Percentiles rank a stretch among this genome's conserved stretches.
These are phyloP conservation scores for Drosophila varians DNA, from an alignment of 1,140 invertebrate species.

Conservation along the genomic window DNA sequence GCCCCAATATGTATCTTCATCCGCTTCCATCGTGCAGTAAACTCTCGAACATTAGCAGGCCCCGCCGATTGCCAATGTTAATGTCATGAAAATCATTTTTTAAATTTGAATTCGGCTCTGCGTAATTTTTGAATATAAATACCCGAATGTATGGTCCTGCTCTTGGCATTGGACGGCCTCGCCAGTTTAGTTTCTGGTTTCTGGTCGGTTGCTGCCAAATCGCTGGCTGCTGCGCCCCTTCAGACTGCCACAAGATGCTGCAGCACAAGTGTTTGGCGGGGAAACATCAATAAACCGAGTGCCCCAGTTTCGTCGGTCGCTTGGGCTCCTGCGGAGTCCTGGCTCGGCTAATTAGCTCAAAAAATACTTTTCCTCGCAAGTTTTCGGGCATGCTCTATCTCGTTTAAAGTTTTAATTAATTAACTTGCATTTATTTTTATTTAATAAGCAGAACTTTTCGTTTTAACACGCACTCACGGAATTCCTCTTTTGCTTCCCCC, in stretches of 20 bases:
- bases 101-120: constrained; percentile 52
- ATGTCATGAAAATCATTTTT: constrained; percentile 76
- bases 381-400: constrained; percentile 68
- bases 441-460: constrained; percentile 75
- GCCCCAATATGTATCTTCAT: background rate
- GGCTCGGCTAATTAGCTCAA: constrained; percentile 55
- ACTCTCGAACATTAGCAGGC: constrained; percentile 25
- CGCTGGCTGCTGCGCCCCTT: constrained; percentile 23
- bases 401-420: constrained; percentile 75
- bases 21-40: constrained; percentile 55
- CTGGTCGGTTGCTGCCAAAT: constrained; percentile 34
- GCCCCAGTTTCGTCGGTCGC: background rate
- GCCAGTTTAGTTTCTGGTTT: constrained; percentile 33
- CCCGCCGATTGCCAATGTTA: constrained; percentile 68
- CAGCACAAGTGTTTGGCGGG: constrained; percentile 3
- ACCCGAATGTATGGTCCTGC: no score
- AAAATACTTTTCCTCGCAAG: constrained; percentile 13
- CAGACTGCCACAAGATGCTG: background rate
- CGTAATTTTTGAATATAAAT: constrained; percentile 25
- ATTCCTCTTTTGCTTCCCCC: background rate
- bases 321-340: background rate
- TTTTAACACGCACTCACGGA: constrained; percentile 17
- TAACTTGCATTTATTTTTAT: constrained; percentile 79
- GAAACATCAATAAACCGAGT: constrained; percentile 25
- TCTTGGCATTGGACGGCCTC: constrained; percentile 74